A percentile compares a stretch with the other conserved stretches of the same genome.
phyloP scores from a whole-genome alignment of 2,113 vertebrate genomes.

The Chauna torquata region DNA sequence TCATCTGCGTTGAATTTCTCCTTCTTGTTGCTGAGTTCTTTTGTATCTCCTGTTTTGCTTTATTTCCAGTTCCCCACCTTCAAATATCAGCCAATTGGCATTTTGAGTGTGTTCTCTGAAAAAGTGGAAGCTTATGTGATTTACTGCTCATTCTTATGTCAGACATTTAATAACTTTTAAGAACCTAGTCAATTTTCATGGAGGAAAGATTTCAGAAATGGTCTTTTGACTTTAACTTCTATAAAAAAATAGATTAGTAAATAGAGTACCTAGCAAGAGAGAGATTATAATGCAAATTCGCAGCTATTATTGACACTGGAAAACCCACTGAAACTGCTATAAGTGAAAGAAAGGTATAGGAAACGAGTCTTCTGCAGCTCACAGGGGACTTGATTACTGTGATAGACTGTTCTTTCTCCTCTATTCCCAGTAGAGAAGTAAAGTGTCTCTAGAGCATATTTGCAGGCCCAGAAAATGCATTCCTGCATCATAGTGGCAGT shows the following conservation, averaged over 20 bases:
- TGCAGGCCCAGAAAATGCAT: not conserved
- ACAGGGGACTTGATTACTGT: not conserved
- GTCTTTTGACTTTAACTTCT: not conserved
- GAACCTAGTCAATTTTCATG: not conserved
- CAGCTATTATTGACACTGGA: not conserved
- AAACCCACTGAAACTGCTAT: not conserved
- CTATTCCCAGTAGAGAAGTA: not conserved
- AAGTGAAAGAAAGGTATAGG: not conserved
- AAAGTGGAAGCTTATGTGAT: not conserved
- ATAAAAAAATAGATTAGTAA: not conserved
- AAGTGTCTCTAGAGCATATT: not conserved
- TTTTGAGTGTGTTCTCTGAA: not conserved
- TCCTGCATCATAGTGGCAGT: not conserved
- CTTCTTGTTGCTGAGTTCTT: rapidly evolving
- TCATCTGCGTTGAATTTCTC: not conserved
- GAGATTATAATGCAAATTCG: not conserved
- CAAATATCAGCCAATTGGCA: not conserved
- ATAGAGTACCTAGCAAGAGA: not conserved
- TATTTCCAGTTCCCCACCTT: not conserved
- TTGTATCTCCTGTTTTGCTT: not conserved
- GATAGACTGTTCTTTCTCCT: not conserved
- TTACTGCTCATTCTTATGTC: not conserved
- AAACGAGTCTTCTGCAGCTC: not conserved
- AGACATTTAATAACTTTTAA: not conserved
- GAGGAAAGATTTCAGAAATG: not conserved